Evolutionary conservation across 2,797 vertebrate genomes (phyloP).

Genomic region (Arrhamphus sclerolepis): DNA sequence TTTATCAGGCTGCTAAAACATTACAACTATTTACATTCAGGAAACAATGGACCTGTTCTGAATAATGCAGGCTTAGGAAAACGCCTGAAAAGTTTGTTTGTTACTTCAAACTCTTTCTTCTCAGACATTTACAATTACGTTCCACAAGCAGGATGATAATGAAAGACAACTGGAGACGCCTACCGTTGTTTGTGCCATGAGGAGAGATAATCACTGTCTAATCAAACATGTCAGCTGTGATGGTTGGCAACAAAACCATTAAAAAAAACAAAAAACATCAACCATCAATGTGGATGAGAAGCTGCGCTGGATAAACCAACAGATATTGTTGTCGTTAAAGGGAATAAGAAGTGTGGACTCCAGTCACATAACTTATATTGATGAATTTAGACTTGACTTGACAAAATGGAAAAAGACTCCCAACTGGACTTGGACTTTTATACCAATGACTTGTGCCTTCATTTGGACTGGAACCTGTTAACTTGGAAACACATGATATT

Average conservation of each 20-base stretch:
- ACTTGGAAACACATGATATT: too few relatives aligned
- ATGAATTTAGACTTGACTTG: too few relatives aligned
- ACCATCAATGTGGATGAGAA: neutral
- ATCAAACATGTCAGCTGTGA: slow-evolving; percentile 1
- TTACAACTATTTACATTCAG: neutral
- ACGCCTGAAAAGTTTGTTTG: slow-evolving; percentile 2
- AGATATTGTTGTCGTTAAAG: neutral
- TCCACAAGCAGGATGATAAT: neutral
- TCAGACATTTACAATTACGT: neutral
- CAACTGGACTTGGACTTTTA: too few relatives aligned
- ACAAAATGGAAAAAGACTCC: too few relatives aligned
- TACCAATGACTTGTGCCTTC: too few relatives aligned
- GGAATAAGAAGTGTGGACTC: too few relatives aligned
- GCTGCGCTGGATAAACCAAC: neutral
- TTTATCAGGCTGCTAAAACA: slow-evolving; percentile 1
- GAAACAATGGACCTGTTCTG: neutral
- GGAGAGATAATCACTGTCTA: slow-evolving; percentile 4
- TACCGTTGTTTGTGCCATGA: neutral
- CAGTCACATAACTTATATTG: too few relatives aligned
- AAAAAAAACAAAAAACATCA: slow-evolving; percentile 9
- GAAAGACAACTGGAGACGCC: neutral
- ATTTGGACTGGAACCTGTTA: too few relatives aligned
- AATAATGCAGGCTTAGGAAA: neutral
- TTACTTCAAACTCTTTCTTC: neutral
- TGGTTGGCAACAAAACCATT: slow-evolving; percentile 23